Base-by-base conservation (phyloP, 2,797 vertebrate species). In the Podarcis siculus region DNA sequence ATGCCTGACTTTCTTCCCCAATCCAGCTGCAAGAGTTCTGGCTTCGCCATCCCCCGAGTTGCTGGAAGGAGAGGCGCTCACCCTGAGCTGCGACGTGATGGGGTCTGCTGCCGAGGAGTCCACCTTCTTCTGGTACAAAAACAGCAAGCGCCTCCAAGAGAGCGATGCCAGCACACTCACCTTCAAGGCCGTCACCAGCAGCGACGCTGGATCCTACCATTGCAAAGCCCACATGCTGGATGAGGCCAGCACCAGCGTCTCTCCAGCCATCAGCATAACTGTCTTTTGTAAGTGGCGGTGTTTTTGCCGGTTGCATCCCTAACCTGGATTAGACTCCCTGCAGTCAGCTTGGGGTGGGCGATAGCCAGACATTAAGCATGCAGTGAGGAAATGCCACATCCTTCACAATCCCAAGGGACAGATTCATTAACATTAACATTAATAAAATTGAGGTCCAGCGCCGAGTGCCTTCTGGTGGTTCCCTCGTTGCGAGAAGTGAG, bases 141-240 rank as follows among this genome's bases (percentile, higher is more conserved):
- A 97, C 87, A 93, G 96, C 37, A 21, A 23, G 4, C 9, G 32
- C 83, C 86, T 96, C 9, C 90, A 25, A 2, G 94, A 92, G 21
- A 8, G 66, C 0, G 42, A 84, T 0, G 49, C 58, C 0, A 71
- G 69, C 0, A 42, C 49, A 0, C 91, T 97, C 0, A 27, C 0
- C 0, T 95, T 97, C 86, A 83, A 90, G 23, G 83, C 0, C 2
- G 30, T 97, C 73, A 8, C 87, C 91, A 58, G 85, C 9, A 2
- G 81, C 0, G 96, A 96, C 5, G 5, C 95, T 0, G 97, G 96
- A 0, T 90, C 92, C 89, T 97, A 97, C 83, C 96, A 97, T 71
- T 97, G 97, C 93, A 92, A 87, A 39, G 92, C 90, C 4, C 95
- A 9, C 15, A 7, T 83, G 30, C 73, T 92, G 0, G 0, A 37